Conservation (phyloP, 2,113 vertebrate genomes). For the Litocranius walleri region DNA sequence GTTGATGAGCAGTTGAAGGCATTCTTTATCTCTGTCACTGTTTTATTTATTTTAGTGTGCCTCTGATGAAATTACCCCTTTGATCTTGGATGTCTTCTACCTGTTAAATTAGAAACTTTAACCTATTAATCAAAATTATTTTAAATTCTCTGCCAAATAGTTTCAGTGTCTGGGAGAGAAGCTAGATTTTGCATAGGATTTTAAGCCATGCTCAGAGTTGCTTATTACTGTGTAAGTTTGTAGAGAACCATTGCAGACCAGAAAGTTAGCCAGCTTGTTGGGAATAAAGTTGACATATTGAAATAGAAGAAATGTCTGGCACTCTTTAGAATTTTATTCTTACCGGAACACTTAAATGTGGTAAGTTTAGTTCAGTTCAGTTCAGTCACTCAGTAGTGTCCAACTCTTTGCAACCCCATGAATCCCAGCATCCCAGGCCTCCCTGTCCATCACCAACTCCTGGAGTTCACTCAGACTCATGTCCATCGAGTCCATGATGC, state of each 20-base stretch:
- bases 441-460: no score
- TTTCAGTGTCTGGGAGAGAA: not conserved
- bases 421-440: no score
- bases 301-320: slow-evolving; percentile 23
- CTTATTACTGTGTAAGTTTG: slow-evolving; percentile 27
- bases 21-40: not conserved
- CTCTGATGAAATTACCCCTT: not conserved
- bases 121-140: not conserved
- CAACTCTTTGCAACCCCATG: no score
- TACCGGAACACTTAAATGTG: slow-evolving; percentile 49
- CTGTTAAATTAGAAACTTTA: not conserved
- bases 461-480: no score
- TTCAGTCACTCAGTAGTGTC: no score
- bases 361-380: not conserved
- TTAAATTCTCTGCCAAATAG: not conserved
- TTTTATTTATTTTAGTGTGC: not conserved
- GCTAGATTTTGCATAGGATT: not conserved
- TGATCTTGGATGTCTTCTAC: not conserved
- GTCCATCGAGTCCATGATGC: no score
- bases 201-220: slow-evolving; percentile 21
- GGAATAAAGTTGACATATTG: slow-evolving; percentile 68
- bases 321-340: slow-evolving; percentile 58
- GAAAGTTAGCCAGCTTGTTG: slow-evolving; percentile 16
- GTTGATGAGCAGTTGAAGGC: not conserved
- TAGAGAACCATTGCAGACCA: slow-evolving; percentile 16